phyloP scores from a whole-genome alignment of 2,113 vertebrate species.

The Pavo muticus region DNA sequence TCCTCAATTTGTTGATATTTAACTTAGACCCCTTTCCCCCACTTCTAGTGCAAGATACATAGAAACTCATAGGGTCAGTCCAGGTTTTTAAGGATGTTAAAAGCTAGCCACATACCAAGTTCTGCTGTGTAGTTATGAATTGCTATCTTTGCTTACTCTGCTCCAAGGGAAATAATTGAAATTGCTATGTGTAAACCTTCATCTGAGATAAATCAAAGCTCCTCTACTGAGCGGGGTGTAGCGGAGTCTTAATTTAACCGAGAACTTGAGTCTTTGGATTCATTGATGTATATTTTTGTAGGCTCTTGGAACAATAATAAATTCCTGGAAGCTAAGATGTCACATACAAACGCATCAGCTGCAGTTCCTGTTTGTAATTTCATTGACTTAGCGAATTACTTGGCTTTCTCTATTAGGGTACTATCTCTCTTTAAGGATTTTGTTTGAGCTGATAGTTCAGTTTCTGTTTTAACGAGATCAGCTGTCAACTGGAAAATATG shows the following conservation, averaged over 20 bases:
- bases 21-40: background rate
- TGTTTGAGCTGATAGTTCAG: background rate
- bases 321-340: background rate
- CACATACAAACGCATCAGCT: background rate
- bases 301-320: slow-evolving; percentile 2
- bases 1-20: background rate
- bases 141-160: background rate
- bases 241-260: background rate
- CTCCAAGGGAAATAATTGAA: slow-evolving; percentile 22
- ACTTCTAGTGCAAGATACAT: background rate
- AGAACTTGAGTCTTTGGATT: background rate
- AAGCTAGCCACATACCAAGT: background rate
- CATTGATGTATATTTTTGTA: background rate
- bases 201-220: slow-evolving; percentile 24
- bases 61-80: background rate
- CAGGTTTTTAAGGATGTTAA: background rate
- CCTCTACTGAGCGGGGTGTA: background rate
- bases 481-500: background rate
- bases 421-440: background rate
- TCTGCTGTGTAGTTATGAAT: background rate
- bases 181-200: background rate
- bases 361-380: background rate
- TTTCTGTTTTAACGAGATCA: background rate
- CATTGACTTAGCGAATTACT: background rate
- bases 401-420: background rate